These are phyloP conservation scores for Enteromius argenteus DNA, from an alignment of 2,797 vertebrate species.

Conservation along the genomic window DNA sequence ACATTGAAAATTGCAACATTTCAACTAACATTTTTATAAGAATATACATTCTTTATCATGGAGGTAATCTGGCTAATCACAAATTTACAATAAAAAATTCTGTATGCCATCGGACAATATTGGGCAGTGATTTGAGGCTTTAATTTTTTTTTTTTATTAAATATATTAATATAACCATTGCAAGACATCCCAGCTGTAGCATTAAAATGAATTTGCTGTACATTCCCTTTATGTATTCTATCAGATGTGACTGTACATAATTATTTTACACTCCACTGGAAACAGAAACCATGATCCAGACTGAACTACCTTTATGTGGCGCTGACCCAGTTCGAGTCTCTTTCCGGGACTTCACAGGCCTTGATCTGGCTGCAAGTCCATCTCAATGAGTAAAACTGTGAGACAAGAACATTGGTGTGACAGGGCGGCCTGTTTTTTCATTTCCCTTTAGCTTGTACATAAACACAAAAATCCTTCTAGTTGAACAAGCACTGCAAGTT, in stretches of 20 bases:
- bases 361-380: conserved; percentile 56
- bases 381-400: conserved; percentile 54
- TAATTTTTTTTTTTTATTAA: conserved; percentile 14
- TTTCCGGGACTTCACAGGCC: conserved; percentile 17
- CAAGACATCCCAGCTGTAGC: conserved; percentile 16
- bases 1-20: neutral
- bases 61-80: conserved; percentile 65
- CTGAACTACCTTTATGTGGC: conserved; percentile 27
- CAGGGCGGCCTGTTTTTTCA: conserved; percentile 59
- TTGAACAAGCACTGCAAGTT: conserved; percentile 1
- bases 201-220: conserved; percentile 21
- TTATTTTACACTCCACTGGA: conserved; percentile 42
- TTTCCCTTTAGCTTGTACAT: conserved; percentile 58
- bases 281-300: conserved; percentile 6
- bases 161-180: conserved; percentile 30
- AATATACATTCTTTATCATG: conserved; percentile 67
- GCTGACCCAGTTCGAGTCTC: conserved; percentile 44
- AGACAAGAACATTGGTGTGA: conserved; percentile 56
- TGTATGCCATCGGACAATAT: conserved; percentile 31
- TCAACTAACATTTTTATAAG: conserved; percentile 20
- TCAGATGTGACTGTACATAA: conserved; percentile 37
- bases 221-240: conserved; percentile 29
- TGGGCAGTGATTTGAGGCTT: conserved; percentile 48
- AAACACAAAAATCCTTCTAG: conserved; percentile 20
- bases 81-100: conserved; percentile 46